A percentile compares a stretch with the other conserved stretches of the same genome.
phyloP scores from a whole-genome alignment of 2,113 vertebrate genomes.

The Serilophus lunatus region DNA sequence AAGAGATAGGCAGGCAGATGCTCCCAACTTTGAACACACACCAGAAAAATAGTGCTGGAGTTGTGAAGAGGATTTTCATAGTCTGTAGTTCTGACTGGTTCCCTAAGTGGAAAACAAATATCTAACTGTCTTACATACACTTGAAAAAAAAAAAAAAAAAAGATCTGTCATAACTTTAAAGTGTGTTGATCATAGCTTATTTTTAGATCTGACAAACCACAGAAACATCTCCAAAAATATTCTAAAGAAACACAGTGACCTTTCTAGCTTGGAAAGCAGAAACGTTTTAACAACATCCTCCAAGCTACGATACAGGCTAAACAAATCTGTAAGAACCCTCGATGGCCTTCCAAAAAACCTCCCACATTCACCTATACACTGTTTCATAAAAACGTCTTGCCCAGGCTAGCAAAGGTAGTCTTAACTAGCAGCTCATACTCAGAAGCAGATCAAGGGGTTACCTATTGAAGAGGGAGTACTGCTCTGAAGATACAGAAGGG shows the following conservation, averaged over 20 bases:
- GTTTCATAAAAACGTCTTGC: neutral
- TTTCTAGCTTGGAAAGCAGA: constrained; percentile 17
- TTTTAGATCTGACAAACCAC: constrained; percentile 54
- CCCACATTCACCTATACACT: neutral
- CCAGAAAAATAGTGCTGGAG: neutral
- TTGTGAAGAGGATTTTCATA: neutral
- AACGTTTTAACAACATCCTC: neutral
- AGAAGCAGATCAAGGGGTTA: neutral
- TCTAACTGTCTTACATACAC: neutral
- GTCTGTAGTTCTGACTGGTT: neutral
- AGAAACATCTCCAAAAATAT: constrained; percentile 50
- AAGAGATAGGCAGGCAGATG: neutral
- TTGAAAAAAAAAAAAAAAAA: neutral
- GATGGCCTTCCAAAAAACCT: neutral
- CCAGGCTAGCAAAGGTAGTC: neutral
- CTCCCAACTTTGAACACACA: neutral
- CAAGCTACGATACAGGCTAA: neutral
- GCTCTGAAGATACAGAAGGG: neutral
- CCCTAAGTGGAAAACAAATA: neutral
- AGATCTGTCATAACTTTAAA: constrained; percentile 1
- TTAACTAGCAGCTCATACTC: neutral
- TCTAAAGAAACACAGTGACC: constrained; percentile 21
- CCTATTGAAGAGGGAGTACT: neutral
- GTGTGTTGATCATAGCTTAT: constrained; percentile 15
- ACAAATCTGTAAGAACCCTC: neutral